Percentiles rank a stretch among this genome's conserved stretches.
Conservation (phyloP, 2,113 vertebrate species). For the Carassius carassius region DNA sequence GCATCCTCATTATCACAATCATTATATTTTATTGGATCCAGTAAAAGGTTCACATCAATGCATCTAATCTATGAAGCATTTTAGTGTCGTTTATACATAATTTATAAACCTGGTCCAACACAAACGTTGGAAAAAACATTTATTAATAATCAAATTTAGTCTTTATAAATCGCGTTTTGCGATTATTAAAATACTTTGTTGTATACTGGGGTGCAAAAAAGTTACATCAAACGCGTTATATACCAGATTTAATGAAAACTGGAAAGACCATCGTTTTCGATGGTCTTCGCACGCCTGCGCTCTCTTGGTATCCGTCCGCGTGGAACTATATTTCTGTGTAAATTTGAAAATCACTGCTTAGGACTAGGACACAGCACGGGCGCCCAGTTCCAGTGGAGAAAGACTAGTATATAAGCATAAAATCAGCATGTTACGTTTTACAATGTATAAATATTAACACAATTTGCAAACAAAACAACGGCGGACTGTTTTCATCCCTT, state of each 20-base stretch:
- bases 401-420: background rate
- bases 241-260: conserved; percentile 1
- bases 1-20: background rate
- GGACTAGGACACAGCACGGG: background rate
- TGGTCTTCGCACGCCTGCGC: conserved; percentile 69
- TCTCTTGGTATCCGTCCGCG: conserved; percentile 63
- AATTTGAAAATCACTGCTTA: background rate
- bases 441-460: background rate
- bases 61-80: background rate
- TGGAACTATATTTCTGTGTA: conserved; percentile 56
- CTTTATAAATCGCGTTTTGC: background rate
- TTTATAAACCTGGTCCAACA: background rate
- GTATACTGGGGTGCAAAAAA: too few species aligned
- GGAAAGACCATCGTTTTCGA: conserved; percentile 77
- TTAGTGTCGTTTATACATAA: background rate
- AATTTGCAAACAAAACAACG: background rate
- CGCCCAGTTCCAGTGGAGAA: background rate
- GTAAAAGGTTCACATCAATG: background rate
- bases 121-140: too few species aligned
- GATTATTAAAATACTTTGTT: background rate
- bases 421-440: background rate
- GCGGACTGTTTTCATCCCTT: conserved; percentile 21
- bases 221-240: background rate
- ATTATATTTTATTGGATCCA: background rate
- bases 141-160: background rate